Percentiles rank a stretch among this genome's conserved stretches.
Evolutionary conservation across 2,888 invertebrate genomes (phyloP).

Genomic region (Cosmia trapezina): DNA sequence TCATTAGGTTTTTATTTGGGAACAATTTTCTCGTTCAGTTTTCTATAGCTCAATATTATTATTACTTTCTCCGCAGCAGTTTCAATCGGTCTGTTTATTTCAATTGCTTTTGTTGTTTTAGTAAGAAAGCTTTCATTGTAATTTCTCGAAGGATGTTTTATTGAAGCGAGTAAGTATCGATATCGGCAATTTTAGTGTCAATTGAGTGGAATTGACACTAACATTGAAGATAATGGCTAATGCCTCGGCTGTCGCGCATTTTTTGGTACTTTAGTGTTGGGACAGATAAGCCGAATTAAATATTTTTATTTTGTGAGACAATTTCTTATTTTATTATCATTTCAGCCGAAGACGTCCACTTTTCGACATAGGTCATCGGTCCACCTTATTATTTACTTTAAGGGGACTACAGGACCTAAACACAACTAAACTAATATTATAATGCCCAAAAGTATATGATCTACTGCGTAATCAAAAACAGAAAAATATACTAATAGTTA

Average conservation of each 20-base stretch:
- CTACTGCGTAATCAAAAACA: no score
- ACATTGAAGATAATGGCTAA: constrained; percentile 47
- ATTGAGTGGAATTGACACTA: constrained; percentile 48
- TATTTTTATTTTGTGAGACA: not conserved
- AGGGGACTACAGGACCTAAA: no score
- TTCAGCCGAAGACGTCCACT: not conserved
- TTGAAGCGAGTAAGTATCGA: constrained; percentile 47
- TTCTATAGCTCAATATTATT: not conserved
- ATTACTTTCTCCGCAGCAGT: not conserved
- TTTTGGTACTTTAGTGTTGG: constrained; percentile 9
- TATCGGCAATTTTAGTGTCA: constrained; percentile 43
- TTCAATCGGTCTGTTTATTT: constrained; percentile 11
- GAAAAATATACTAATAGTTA: no score
- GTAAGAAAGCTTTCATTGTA: constrained; percentile 41
- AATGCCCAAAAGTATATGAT: no score
- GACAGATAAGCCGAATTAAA: not conserved
- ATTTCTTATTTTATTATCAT: constrained; percentile 1
- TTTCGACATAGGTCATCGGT: no score
- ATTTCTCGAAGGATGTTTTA: constrained; percentile 49
- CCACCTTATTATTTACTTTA: no score
- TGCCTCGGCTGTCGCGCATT: constrained; percentile 1
- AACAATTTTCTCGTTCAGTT: not conserved
- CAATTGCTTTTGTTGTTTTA: constrained; percentile 32
- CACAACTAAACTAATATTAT: no score
- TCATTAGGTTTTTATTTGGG: no score